Percentiles rank a stretch among this genome's conserved stretches.
These are phyloP conservation scores for Cecropterus lyciades DNA, from an alignment of 1,140 invertebrate species.

Conservation along the genomic window DNA sequence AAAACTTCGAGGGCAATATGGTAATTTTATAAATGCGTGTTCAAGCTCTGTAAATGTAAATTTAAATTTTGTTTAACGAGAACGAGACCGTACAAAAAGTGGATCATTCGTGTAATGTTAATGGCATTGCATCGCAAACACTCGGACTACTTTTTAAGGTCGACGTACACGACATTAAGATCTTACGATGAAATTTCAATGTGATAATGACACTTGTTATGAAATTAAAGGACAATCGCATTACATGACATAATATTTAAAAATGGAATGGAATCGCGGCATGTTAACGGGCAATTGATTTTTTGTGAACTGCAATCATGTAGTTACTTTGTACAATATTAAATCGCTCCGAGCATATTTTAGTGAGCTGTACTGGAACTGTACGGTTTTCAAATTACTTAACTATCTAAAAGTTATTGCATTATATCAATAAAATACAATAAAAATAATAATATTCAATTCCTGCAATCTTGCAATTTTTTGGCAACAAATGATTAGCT, in stretches of 20 bases:
- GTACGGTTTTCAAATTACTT: no score
- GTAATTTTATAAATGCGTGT: background rate
- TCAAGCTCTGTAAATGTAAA: background rate
- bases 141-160: constrained; percentile 17
- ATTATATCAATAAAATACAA: no score
- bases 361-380: no score
- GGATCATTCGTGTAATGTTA: constrained; percentile 7
- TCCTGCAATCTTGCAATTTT: no score
- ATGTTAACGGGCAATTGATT: no score
- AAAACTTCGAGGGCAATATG: background rate
- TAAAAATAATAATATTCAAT: no score
- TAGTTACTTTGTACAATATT: no score
- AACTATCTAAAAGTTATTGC: no score
- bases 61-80: constrained; percentile 3
- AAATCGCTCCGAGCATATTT: no score
- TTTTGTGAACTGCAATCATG: no score
- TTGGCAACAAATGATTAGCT: no score
- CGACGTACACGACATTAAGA: constrained; percentile 18
- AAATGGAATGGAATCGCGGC: no score
- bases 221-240: constrained; percentile 18
- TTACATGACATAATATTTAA: constrained; percentile 1
- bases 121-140: constrained; percentile 12
- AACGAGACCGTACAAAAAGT: background rate
- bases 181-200: constrained; percentile 7
- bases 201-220: constrained; percentile 28